phyloP scores from a whole-genome alignment of 2,888 invertebrate species.

The Apeira syringaria region DNA sequence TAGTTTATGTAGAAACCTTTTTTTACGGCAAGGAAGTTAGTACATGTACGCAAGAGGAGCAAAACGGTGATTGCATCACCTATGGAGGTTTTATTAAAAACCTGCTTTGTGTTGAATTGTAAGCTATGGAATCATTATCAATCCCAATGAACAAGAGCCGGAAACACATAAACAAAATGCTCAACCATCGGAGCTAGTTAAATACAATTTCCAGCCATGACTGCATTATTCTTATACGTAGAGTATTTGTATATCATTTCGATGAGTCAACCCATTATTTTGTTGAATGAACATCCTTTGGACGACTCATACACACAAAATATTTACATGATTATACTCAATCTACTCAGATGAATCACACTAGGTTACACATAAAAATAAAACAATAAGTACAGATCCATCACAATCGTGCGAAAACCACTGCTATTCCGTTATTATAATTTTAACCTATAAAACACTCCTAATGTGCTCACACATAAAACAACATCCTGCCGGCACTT shows the following conservation, averaged over 20 bases:
- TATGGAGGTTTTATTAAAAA: too few relatives aligned
- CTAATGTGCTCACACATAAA: slow-evolving; percentile 18
- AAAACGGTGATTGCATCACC: too few relatives aligned
- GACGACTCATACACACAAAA: slow-evolving; percentile 15
- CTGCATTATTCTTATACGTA: too few relatives aligned
- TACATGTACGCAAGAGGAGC: too few relatives aligned
- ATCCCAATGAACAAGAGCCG: too few relatives aligned
- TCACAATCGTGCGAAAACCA: slow-evolving; percentile 23
- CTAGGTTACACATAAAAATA: slow-evolving; percentile 15
- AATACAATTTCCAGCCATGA: too few relatives aligned
- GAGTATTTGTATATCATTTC: slow-evolving; percentile 1
- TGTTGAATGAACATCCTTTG: slow-evolving; percentile 26
- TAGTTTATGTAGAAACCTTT: too few relatives aligned
- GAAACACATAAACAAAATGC: too few relatives aligned
- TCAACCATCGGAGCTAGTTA: too few relatives aligned
- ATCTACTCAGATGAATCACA: slow-evolving; percentile 31
- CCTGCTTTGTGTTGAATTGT: too few relatives aligned
- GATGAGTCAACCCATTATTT: slow-evolving; percentile 19
- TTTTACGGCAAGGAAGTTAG: too few relatives aligned
- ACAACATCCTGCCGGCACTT: slow-evolving; percentile 16
- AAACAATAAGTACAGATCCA: slow-evolving; percentile 19
- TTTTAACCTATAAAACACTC: slow-evolving; percentile 18
- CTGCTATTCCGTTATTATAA: slow-evolving; percentile 13
- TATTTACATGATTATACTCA: slow-evolving; percentile 6
- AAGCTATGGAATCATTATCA: too few relatives aligned